phyloP scores from a whole-genome alignment of 2,113 vertebrate species.

The Chrysochloris asiatica region DNA sequence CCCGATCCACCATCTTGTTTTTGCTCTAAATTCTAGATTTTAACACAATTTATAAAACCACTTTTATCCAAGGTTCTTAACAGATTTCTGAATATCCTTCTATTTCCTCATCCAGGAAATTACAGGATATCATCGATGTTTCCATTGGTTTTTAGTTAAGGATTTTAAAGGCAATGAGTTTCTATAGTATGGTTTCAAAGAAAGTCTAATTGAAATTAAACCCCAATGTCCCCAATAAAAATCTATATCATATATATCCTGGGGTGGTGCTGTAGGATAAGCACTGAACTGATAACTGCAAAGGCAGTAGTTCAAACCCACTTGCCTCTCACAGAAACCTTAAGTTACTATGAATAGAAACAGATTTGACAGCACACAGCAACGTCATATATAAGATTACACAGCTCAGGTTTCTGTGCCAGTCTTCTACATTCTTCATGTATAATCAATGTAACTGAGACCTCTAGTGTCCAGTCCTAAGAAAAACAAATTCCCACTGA shows the following conservation, averaged over 20 bases:
- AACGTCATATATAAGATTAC: neutral
- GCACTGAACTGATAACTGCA: no score
- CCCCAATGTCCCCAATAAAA: neutral
- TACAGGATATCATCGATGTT: neutral
- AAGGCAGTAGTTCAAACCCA: no score
- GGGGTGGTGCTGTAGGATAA: no score
- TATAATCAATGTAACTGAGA: slow-evolving; percentile 45
- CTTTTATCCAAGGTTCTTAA: slow-evolving; percentile 11
- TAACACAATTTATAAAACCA: neutral
- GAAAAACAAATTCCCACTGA: slow-evolving; percentile 41
- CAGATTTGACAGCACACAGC: no score
- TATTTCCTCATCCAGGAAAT: slow-evolving; percentile 32
- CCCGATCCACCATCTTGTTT: no score
- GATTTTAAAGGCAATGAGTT: slow-evolving; percentile 25
- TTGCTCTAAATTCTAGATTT: slow-evolving; percentile 9
- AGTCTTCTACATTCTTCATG: slow-evolving; percentile 18
- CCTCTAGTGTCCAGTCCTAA: slow-evolving; percentile 42
- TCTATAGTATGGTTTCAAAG: slow-evolving; percentile 19
- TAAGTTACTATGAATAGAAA: no score
- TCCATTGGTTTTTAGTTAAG: slow-evolving; percentile 13
- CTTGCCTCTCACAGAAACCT: no score
- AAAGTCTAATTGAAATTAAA: slow-evolving; percentile 44
- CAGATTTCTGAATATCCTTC: slow-evolving; percentile 5
- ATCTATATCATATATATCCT: no score
- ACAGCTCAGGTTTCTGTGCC: neutral